These are phyloP conservation scores for Microtus oregoni DNA, from an alignment of 2,113 vertebrate species.

Conservation along the genomic window DNA sequence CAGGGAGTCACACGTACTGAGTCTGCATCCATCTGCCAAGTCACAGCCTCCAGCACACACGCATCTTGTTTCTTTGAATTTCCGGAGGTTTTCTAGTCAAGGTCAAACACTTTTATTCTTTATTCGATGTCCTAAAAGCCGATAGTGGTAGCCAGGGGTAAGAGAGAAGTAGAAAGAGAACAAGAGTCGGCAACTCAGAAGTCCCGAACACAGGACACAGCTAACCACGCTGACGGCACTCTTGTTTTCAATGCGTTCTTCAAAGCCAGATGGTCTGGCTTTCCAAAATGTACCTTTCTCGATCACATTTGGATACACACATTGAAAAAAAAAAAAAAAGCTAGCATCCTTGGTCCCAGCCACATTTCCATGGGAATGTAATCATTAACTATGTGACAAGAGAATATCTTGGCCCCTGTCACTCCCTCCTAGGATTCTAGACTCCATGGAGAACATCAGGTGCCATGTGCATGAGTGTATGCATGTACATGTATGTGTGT, in stretches of 20 bases:
- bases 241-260: background rate
- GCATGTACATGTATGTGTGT: background rate
- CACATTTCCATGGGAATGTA: slow-evolving; percentile 10
- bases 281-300: slow-evolving; percentile 12
- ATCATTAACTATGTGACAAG: background rate
- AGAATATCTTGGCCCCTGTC: background rate
- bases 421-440: background rate
- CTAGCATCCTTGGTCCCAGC: background rate
- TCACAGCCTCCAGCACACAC: background rate
- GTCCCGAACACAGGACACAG: rapidly evolving
- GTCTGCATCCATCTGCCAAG: background rate
- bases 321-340: slow-evolving; percentile 32
- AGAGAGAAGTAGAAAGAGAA: background rate
- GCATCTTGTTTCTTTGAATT: background rate
- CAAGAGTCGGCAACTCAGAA: rapidly evolving
- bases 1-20: background rate
- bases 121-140: background rate
- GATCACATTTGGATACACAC: background rate
- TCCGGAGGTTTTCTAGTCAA: background rate
- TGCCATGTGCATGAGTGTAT: background rate
- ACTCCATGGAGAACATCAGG: background rate
- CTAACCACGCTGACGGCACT: background rate
- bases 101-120: background rate
- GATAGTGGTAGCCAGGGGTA: background rate
- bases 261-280: background rate